Conservation (phyloP, 2,888 invertebrate genomes). For the Parascotia fuliginaria region DNA sequence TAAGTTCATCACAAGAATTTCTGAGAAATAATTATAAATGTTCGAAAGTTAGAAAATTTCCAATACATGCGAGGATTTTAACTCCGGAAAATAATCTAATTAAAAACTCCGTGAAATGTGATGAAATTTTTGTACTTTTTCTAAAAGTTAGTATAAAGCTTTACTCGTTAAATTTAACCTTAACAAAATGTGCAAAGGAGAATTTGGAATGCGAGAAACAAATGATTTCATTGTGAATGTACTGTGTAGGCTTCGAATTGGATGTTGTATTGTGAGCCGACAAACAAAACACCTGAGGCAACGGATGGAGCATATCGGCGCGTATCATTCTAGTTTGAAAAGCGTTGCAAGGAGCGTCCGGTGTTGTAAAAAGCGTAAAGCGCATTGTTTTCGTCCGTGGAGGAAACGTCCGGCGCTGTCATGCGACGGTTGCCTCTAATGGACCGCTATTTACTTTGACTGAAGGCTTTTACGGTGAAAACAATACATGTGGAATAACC, state of each 20-base stretch:
- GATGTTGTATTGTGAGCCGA: constrained; percentile 54
- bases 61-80: constrained; percentile 54
- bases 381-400: constrained; percentile 72
- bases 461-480: constrained; percentile 58
- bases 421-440: constrained; percentile 67
- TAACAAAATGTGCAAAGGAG: constrained; percentile 17
- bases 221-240: constrained; percentile 41
- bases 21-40: constrained; percentile 39
- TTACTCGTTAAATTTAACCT: constrained; percentile 21
- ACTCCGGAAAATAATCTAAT: constrained; percentile 56
- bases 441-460: constrained; percentile 71
- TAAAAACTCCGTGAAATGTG: constrained; percentile 51
- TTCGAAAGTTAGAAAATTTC: constrained; percentile 45
- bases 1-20: constrained; percentile 28
- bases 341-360: constrained; percentile 65
- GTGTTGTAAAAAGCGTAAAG: constrained; percentile 73
- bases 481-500: constrained; percentile 48
- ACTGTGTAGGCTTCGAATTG: constrained; percentile 37
- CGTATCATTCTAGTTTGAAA: constrained; percentile 70
- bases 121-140: constrained; percentile 45
- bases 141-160: constrained; percentile 20
- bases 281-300: constrained; percentile 54
- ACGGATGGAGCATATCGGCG: constrained; percentile 60
- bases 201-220: constrained; percentile 21
- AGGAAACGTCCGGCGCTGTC: constrained; percentile 69